Base-by-base conservation (phyloP, 2,113 vertebrate genomes). In the Labeo rohita region DNA sequence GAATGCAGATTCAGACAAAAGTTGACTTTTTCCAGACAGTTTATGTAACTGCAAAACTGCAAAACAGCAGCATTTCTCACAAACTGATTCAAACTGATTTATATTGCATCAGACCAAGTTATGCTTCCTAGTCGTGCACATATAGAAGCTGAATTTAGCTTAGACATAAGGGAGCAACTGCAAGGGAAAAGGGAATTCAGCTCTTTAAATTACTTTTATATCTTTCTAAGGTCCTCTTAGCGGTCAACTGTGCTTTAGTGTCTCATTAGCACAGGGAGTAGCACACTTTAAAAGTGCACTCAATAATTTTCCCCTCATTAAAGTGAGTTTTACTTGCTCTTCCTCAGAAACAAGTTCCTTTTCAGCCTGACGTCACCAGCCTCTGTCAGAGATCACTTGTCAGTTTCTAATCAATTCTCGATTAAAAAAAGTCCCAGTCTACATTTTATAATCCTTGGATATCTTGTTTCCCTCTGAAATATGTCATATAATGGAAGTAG, bases 201-300 rank as follows among this genome's bases (percentile, higher is more conserved):
- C 36, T 63, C 39, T 63, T 63, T 47, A 47, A 80, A 65, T 47
- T 80, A 80, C 59, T 80, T 80, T 80, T 8, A 80, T 80, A 65
- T 66, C 79, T 23, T 15, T 28, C 39, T 65, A 49, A 50, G 72
- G 45, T 80, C 43, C 59, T 23, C 65, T 49, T 65, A 6, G 59
- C 8, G n/a, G 36, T 28, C 79, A 80, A 6, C n/a, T 63, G 43
- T 49, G 72, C 43, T 75, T 74, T 80, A 66, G 45, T 80, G 23
- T 49, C 61, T 16, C 13, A 80, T 65, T 66, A 49, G 77, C 18
- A 61, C 36, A 63, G 36, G 8, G 56, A 80, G 54, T 23, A 80
- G 54, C 18, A 45, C 56, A 80, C 43, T 49, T 80, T 49, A 65
- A 80, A 65, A 80, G 59, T 66, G 39, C 72, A 75, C 72, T 75